Evolutionary conservation across 2,888 invertebrate species (phyloP), one percentile per base, ranked within the genome.

Genomic region (Drosophila anomalata): DNA sequence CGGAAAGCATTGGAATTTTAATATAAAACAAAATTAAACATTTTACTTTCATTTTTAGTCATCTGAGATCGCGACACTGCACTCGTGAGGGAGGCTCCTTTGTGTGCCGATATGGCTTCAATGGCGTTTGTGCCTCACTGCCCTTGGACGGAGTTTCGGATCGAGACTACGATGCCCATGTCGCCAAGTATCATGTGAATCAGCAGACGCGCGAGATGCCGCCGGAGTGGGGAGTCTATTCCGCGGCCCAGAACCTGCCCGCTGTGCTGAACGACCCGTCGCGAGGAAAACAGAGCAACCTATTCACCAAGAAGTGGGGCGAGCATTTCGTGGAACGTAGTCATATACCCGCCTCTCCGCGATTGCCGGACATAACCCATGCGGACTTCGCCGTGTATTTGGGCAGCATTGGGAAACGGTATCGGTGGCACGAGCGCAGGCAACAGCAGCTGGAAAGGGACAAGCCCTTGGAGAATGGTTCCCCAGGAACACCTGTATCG

Each of bases 271-370:
- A 98, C 92, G 98, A 99, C 92, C 99, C 99, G 0, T 95, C 96
- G 73, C 95, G 96, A 89, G 96, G 98, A 76, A 99, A 98, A 92
- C 96, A 97, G 91, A 94, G 94, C 74, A 95, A 98, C 91, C 97
- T 99, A 89, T 98, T 99, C 89, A 98, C 98, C 0, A 97, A 97
- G 91, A 98, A 98, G 71, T 99, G 99, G 99, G 99, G 99, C 47
- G 98, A 98, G 87, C 94, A 94, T 66, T 99, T 99, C 92, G 94
- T 97, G 20, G 98, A 98, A 73, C 95, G 96, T 85, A 93, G 36
- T 26, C 94, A 95, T 48, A 94, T 98, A 81, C 94, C 95, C 41
- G 94, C 95, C 77, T 96, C 96, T 83, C 94, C 95, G 0, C 95
- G 96, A 90, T 92, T 98, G 78, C 97, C 97, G 42, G 96, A 97